Evolutionary conservation across 64 coral and sea anemone genomes (phyloP), one percentile per base, ranked within the genome.

Genomic region (Pachyseris speciosa): DNA sequence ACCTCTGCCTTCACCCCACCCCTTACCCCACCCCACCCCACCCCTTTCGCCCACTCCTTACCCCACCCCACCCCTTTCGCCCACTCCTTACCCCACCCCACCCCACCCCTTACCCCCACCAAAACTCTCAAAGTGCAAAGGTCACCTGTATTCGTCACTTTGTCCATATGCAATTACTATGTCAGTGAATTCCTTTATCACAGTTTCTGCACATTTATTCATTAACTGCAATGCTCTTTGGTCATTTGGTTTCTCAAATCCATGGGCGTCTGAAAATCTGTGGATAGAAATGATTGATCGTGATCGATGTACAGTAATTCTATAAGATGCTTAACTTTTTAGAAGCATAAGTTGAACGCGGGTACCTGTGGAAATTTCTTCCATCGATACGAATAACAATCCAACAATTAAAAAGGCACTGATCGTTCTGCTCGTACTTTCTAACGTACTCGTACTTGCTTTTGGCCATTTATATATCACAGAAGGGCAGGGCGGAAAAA

Each of bases 401-500:
- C 89, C 94, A 99, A 28, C 97, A 95, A 65, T 99, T 99, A 20
- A 91, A 43, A 17, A 99, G 90, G 28, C 97, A 99, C 7, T 75
- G 92, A 49, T 99, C 97, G 69, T 93, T 99, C 49, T 90, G 81
- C 13, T 99, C 97, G 75, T 95, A 99, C 67, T 99, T 99, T 68
- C 65, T 89, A 5, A 95, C 94, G 20, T 99, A 99, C 52, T 99
- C 97, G 49, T 88, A 99, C 34, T 95, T 99, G 86, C 97, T 99
- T 53, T 99, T 99, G 30, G 97, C 97, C 97, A 99, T 99, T 90
- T n/a, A n/a, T n/a, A n/a, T n/a, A n/a, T n/a, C n/a, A n/a, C n/a
- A n/a, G n/a, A n/a, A n/a, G n/a, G n/a, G n/a, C n/a, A n/a, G n/a
- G n/a, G n/a, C n/a, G n/a, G n/a, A n/a, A n/a, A n/a, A n/a, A n/a